Percentiles rank a stretch among this genome's conserved stretches.
Evolutionary conservation across 2,797 vertebrate species (phyloP).

Genomic region (Forpus xanthops): DNA sequence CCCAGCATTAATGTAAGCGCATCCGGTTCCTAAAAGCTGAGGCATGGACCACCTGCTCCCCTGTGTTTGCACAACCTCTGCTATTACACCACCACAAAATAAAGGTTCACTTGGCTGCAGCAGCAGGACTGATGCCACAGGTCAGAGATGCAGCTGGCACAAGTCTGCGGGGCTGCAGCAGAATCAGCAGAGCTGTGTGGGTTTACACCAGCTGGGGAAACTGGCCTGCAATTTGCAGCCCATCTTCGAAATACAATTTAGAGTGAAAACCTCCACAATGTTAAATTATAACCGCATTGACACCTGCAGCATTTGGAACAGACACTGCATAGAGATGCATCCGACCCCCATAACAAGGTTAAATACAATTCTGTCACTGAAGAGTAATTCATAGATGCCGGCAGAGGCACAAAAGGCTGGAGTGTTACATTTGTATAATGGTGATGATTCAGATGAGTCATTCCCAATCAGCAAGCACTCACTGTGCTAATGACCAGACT

Average conservation of each 20-base stretch:
- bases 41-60: background rate
- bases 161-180: background rate
- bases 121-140: background rate
- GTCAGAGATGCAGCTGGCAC: background rate
- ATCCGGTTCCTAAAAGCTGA: background rate
- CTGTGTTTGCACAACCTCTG: background rate
- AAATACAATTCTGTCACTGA: background rate
- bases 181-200: background rate
- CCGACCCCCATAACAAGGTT: background rate
- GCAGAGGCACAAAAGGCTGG: background rate
- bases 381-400: background rate
- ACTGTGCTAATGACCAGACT: background rate
- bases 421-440: background rate
- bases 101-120: background rate
- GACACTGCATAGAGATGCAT: background rate
- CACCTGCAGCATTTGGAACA: background rate
- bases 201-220: background rate
- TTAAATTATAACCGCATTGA: background rate
- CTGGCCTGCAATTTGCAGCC: background rate
- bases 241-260: background rate
- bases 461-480: background rate
- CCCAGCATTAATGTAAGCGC: background rate
- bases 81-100: background rate
- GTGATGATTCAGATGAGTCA: background rate
- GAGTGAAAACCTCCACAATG: rapidly evolving